Percentiles rank a stretch among this genome's conserved stretches.
phyloP scores from a whole-genome alignment of 2,888 invertebrate species.

The Cacoxenus indagator region DNA sequence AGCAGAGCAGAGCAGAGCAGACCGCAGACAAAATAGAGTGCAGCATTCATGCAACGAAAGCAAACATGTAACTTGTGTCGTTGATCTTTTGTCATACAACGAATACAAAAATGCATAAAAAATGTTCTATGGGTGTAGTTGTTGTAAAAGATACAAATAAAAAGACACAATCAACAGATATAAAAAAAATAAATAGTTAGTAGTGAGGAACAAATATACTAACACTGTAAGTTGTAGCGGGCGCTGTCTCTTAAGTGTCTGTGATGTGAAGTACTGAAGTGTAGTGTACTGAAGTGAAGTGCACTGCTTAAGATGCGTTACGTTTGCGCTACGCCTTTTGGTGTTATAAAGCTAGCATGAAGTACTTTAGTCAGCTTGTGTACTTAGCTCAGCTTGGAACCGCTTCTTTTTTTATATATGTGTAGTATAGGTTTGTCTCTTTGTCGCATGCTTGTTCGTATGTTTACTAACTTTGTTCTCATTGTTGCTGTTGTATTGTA shows the following conservation, averaged over 20 bases:
- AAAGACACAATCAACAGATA: background rate
- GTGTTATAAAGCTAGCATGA: conserved; percentile 1
- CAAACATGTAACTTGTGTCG: conserved; percentile 23
- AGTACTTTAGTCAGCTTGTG: background rate
- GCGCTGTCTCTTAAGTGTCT: conserved; percentile 13
- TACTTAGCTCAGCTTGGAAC: background rate
- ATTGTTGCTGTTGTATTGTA: background rate
- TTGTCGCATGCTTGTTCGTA: too few species aligned
- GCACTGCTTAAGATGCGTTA: conserved; percentile 10
- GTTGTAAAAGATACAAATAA: background rate
- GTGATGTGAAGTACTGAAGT: background rate
- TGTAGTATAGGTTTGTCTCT: too few species aligned
- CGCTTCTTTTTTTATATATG: too few species aligned
- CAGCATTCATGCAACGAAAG: background rate
- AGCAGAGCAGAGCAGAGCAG: background rate
- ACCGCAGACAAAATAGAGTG: background rate
- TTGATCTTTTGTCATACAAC: conserved; percentile 20
- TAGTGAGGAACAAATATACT: background rate
- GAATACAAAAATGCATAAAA: background rate
- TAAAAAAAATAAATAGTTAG: conserved; percentile 1
- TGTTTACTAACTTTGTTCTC: background rate
- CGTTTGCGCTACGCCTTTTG: conserved; percentile 14
- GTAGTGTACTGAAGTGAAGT: background rate
- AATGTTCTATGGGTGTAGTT: background rate
- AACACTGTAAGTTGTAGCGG: conserved; percentile 3